Percentiles rank a stretch among this genome's conserved stretches.
Evolutionary conservation across 2,113 vertebrate species (phyloP).

Genomic region (Hepsetus odoe): DNA sequence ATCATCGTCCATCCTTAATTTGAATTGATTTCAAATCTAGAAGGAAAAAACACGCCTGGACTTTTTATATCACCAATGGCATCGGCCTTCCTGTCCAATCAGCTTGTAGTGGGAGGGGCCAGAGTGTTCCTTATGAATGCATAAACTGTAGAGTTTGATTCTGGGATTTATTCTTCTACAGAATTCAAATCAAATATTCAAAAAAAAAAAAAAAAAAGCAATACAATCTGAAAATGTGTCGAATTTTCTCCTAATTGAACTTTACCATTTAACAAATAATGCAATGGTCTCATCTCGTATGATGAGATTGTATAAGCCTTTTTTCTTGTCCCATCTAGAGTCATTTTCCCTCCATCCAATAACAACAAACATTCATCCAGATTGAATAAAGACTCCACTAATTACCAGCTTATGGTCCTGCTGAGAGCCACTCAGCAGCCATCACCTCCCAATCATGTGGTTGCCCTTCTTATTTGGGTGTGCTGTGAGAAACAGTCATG

Average conservation of each 20-base stretch:
- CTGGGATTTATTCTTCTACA: no score
- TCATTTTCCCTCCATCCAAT: not conserved
- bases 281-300: not conserved
- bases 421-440: not conserved
- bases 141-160: no score
- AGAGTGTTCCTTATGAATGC: not conserved
- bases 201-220: not conserved
- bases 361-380: not conserved
- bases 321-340: not conserved
- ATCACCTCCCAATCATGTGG: slow-evolving; percentile 1
- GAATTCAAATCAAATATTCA: no score
- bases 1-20: no score
- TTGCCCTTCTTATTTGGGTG: not conserved
- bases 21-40: no score
- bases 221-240: not conserved
- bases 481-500: not conserved
- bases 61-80: no score
- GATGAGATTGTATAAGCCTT: not conserved
- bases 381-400: not conserved
- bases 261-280: not conserved
- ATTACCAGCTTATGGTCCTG: not conserved
- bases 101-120: no score
- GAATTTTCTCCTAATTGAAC: not conserved
- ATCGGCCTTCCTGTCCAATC: no score
- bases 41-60: no score